Conservation (phyloP, 2,113 vertebrate species). For the Zootoca vivipara region DNA sequence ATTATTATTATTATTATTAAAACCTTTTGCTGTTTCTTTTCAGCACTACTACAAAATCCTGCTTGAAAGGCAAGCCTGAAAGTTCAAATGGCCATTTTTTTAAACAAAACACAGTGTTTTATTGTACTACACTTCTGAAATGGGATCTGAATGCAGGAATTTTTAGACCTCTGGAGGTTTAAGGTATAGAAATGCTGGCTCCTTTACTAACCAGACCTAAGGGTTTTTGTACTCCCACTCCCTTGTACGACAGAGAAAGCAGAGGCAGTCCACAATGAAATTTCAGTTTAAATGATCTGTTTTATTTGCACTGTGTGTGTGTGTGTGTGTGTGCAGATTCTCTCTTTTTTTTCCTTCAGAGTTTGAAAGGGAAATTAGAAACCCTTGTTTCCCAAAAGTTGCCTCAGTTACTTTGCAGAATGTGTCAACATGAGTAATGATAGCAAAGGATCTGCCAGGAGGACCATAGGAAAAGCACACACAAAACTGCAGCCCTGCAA, state of each 20-base stretch:
- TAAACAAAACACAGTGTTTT: conserved; percentile 54
- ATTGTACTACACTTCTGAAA: conserved; percentile 42
- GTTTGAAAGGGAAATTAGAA: conserved; percentile 43
- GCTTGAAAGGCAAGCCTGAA: conserved; percentile 54
- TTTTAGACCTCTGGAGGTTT: conserved; percentile 42
- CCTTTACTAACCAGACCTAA: not conserved
- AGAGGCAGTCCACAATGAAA: conserved; percentile 30
- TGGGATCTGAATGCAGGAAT: conserved; percentile 49
- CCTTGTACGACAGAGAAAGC: conserved; percentile 10
- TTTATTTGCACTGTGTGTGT: not conserved
- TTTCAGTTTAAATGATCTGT: conserved; percentile 25
- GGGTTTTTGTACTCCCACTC: not conserved
- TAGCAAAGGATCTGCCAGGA: conserved; percentile 57
- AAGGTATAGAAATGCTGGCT: conserved; percentile 48
- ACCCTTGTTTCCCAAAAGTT: conserved; percentile 54
- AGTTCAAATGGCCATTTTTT: conserved; percentile 56
- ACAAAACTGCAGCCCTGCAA: conserved; percentile 40
- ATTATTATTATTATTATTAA: not conserved
- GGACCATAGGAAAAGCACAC: conserved; percentile 63
- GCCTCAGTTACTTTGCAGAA: conserved; percentile 38
- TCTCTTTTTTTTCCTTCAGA: not conserved
- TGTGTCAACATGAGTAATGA: conserved; percentile 71
- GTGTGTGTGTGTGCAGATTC: not conserved
- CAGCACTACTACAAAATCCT: conserved; percentile 54
- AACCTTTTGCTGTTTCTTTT: conserved; percentile 50